Conservation (phyloP, 2,888 invertebrate genomes). For the Eupithecia vulgata region DNA sequence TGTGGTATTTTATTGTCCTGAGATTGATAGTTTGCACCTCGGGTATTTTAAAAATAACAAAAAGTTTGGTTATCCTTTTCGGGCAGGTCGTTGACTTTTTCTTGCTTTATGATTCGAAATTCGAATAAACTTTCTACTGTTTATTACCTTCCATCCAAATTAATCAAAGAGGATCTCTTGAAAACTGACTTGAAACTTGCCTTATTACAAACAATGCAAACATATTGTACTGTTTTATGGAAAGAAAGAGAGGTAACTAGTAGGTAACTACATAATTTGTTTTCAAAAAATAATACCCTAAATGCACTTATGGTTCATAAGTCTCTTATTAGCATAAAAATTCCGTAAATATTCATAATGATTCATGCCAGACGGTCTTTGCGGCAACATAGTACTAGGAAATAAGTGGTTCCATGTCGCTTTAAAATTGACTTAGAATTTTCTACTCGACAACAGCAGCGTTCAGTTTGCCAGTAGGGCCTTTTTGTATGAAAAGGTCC, state of each 20-base stretch:
- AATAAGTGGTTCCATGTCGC: not conserved
- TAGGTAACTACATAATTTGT: too few species aligned
- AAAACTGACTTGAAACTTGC: too few species aligned
- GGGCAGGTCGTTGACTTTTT: slow-evolving; percentile 13
- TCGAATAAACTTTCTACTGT: not conserved
- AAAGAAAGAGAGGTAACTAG: not conserved
- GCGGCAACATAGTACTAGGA: not conserved
- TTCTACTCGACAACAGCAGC: not conserved
- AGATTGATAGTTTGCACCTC: slow-evolving; percentile 13
- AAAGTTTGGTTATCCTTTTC: slow-evolving; percentile 11
- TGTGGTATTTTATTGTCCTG: slow-evolving; percentile 30
- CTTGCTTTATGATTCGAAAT: slow-evolving; percentile 1
- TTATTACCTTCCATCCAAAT: not conserved
- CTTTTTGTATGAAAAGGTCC: not conserved
- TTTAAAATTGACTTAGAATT: not conserved
- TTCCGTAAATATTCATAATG: not conserved
- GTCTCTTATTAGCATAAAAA: not conserved
- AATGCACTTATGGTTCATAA: not conserved
- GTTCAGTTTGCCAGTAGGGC: not conserved
- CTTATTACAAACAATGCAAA: too few species aligned
- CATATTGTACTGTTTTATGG: not conserved
- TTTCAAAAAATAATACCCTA: not conserved
- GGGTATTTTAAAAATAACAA: slow-evolving; percentile 15
- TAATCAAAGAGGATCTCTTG: too few species aligned
- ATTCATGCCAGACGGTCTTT: not conserved